Base-by-base conservation (phyloP, 92 coral and sea anemone genomes). In the Bergia puertoricense region DNA sequence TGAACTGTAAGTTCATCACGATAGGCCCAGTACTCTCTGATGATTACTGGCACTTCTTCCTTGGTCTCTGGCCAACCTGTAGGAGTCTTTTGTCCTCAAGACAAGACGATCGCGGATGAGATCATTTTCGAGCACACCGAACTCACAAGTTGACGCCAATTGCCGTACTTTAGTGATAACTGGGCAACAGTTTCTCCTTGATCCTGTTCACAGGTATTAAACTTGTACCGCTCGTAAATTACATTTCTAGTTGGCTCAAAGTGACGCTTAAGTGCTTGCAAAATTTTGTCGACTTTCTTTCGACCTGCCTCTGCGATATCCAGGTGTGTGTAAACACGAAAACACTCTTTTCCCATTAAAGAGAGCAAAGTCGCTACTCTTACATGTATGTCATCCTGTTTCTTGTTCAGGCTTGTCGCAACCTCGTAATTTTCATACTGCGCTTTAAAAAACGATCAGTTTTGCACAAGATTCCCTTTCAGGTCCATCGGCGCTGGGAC, bases 291-390 rank as follows among this genome's bases (percentile, higher is more conserved):
- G 43, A 72, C 42, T 44, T 88, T 82, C 51, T 75, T 82, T 81
- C 82, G 43, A 11, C 80, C 78, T 14, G 62, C 90, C 3, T 88
- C 90, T 38, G 79, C 75, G 50, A 88, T 72, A 50, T 81, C 81
- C 62, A 74, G 62, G 86, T 82, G 74, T 81, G 76, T 44, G 42
- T 81, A 88, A 46, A 50, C 71, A 48, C 65, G 44, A 81, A 72
- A 88, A 81, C 91, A 88, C 86, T 43, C 90, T 71, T 73, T 79
- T 46, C 90, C 86, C 90, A 88, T 88, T 22, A 79, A 36, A 20
- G 90, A 88, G 38, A 79, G 46, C 54, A 88, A 54, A 14, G 90
- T 80, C 18, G 90, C 86, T 15, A 80, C 66, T 43, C 81, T 18
- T 46, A 88, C 30, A 30, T 30, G 30, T 30, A 30, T 59, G 40